Conservation (phyloP, 2,888 invertebrate genomes). For the Drosophila mayaguana region DNA sequence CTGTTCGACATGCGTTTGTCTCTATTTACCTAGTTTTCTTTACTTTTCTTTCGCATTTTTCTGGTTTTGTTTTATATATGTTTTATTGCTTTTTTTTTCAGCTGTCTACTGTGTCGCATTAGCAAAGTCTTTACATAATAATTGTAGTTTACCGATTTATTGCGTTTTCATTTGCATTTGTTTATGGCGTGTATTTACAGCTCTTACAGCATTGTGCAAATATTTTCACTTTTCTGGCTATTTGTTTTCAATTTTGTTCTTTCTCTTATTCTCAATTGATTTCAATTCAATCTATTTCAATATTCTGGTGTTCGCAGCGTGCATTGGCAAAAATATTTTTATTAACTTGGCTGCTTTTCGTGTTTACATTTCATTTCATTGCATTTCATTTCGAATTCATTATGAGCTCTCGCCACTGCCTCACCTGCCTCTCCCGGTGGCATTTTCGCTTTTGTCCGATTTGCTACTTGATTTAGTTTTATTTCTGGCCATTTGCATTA, state of each 20-base stretch:
- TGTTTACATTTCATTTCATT: conserved; percentile 59
- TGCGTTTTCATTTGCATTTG: conserved; percentile 17
- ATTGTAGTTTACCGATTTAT: conserved; percentile 30
- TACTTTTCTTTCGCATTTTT: not conserved
- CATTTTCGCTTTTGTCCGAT: not conserved
- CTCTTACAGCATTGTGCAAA: conserved; percentile 55
- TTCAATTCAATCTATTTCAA: conserved; percentile 23
- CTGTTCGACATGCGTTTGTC: conserved; percentile 25
- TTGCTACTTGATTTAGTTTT: conserved; percentile 57
- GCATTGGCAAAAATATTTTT: conserved; percentile 55
- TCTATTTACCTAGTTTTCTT: conserved; percentile 13
- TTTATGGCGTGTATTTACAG: conserved; percentile 38
- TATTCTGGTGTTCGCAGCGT: conserved; percentile 39
- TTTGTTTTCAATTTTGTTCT: conserved; percentile 4
- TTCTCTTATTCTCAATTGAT: conserved; percentile 15
- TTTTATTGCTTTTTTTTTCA: not conserved
- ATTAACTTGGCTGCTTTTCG: conserved; percentile 53
- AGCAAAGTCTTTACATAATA: conserved; percentile 28
- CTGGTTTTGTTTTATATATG: not conserved
- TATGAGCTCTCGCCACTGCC: conserved; percentile 8
- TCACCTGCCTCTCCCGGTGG: not conserved
- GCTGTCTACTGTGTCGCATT: conserved; percentile 13
- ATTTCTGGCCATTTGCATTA: conserved; percentile 74
- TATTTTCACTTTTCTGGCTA: conserved; percentile 34
- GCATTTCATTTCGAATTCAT: conserved; percentile 31